Base-by-base conservation (phyloP, 2,888 invertebrate genomes). In the Dynastes tityus region DNA sequence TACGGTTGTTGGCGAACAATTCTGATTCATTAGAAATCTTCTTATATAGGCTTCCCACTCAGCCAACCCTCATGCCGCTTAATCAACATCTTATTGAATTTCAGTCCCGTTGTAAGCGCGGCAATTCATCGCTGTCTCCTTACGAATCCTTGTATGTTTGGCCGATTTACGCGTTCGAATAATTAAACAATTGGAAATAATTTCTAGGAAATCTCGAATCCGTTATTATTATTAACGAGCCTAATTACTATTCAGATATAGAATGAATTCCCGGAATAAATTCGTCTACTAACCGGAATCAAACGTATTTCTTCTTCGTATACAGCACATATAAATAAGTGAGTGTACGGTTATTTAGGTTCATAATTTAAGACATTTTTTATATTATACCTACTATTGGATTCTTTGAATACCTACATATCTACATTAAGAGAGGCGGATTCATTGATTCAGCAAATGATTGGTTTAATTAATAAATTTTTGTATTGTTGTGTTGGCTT, bases 121-220 rank as follows among this genome's bases (percentile, higher is more conserved):
- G 73, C 45, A 16, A 61, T 74, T 74, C 40, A 45, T 45, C 61
- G 22, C 13, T 74, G 63, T 61, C 29, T 74, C 45, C 22, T 27
- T 61, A 45, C 45, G 22, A 49, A 16, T 9, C 22, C 16, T 16
- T 9, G 61, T 27, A 45, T 45, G 27, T 61, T 27, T 61, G 45
- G 27, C 61, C 27, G 61, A 63, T 49, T 61, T 29, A 74, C 22
- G 22, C 45, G 11, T 13, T 74, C 55, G 27, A 73, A n/a, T 58
- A 73, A 73, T 73, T 58, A 58, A 58, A 58, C 58, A 74, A 73
- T 61, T 61, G 73, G 61, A 61, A 61, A 61, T 63, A 74, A 61
- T 74, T 74, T 63, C 45, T 63, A 45, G 32, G 71, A 71, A 71
- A 55, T 29, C 40, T 22, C 45, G 58, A 73, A 2, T 37, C 13